Base-by-base conservation (phyloP, 2,888 invertebrate genomes). In the Cordylochernes scorpioides region DNA sequence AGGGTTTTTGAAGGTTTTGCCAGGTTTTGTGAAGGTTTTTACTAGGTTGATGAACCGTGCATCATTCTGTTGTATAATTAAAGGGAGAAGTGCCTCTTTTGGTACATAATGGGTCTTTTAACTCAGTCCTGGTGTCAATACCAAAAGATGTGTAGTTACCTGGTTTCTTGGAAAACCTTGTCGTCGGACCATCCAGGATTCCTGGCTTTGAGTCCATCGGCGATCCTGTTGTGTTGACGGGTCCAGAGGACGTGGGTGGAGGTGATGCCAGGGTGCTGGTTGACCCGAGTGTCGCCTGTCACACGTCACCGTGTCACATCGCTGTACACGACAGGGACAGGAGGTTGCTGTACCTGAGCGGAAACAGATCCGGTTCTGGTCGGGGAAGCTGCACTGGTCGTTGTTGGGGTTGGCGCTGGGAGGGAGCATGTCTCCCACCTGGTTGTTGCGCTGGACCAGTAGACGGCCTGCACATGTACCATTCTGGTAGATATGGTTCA, bases 191-290 rank as follows among this genome's bases (percentile, higher is more conserved):
- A 26, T 12, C 15, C 13, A 22, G 19, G 31, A n/a, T 25, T 31
- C 25, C 28, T 32, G n/a, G 6, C 4, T 25, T 25, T 30, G 7
- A 30, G 13, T 10, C 24, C 22, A 13, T 22, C 22, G 14, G 25
- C 30, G 5, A 32, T 6, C 13, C 29, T 21, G 25, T 32, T 32
- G 25, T 32, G 32, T 8, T 32, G 24, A 9, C 32, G 21, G 14
- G 19, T 5, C 2, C 21, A 13, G 4, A 32, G 9, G 2, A 17
- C 22, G n/a, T 26, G 24, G 9, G 29, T 6, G 9, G 18, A 6
- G 2, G 32, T 32, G 14, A 32, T n/a, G 7, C 28, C 19, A 5
- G 32, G 25, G 9, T 32, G 32, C 5, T 19, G 19, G 10, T 32
- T 32, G 3, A 24, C 19, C 8, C 32, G 13, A n/a, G 6, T 14